Percentiles rank a stretch among this genome's conserved stretches.
phyloP scores from a whole-genome alignment of 1,140 invertebrate species.

The Zaprionus nigranus region DNA sequence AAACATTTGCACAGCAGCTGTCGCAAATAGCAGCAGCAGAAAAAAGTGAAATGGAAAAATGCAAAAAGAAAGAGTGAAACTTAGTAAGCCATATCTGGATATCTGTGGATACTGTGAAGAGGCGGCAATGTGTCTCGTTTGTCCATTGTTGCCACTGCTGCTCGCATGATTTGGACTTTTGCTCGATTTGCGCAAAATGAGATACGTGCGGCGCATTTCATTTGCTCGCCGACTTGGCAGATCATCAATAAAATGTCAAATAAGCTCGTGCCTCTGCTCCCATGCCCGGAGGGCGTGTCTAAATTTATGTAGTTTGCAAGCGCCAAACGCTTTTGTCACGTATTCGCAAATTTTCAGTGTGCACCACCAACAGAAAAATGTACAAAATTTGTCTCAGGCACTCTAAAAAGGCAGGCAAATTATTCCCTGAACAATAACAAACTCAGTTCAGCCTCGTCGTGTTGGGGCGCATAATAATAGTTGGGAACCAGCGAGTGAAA shows the following conservation, averaged over 20 bases:
- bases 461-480: conserved; percentile 29
- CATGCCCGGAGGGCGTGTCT: conserved; percentile 18
- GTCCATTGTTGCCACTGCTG: conserved; percentile 48
- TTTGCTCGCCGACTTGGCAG: conserved; percentile 36
- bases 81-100: conserved; percentile 49
- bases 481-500: conserved; percentile 28
- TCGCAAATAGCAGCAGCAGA: conserved; percentile 20
- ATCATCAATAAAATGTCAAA: conserved; percentile 80
- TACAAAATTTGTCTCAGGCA: background rate
- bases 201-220: conserved; percentile 74
- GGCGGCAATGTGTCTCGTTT: conserved; percentile 12
- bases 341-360: conserved; percentile 58
- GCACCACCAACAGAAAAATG: conserved; percentile 5
- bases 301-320: conserved; percentile 74
- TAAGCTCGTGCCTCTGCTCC: conserved; percentile 37
- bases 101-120: background rate
- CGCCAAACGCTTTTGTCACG: conserved; percentile 66
- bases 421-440: conserved; percentile 17
- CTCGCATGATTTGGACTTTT: conserved; percentile 27
- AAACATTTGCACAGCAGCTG: conserved; percentile 56
- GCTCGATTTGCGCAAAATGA: conserved; percentile 73
- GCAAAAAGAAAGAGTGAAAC: conserved; percentile 53
- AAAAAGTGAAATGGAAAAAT: conserved; percentile 23
- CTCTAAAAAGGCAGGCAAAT: background rate
- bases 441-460: background rate